Percentiles rank a stretch among this genome's conserved stretches.
phyloP scores from a whole-genome alignment of 2,888 invertebrate species.

The Busseola fusca region DNA sequence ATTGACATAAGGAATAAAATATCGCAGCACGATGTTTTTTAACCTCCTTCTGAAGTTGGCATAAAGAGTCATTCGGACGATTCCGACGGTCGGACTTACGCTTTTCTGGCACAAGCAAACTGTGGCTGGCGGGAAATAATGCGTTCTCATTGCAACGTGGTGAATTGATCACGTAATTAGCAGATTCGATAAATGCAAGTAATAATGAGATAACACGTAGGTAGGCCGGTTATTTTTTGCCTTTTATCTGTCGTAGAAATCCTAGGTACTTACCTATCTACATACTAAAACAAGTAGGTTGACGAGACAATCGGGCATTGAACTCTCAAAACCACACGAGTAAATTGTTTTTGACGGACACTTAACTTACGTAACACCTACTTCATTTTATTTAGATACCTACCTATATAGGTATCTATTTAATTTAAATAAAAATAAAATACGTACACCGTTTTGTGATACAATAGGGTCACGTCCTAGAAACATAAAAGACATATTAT shows the following conservation, averaged over 20 bases:
- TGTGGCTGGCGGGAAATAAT: slow-evolving; percentile 67
- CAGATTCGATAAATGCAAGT: slow-evolving; percentile 13
- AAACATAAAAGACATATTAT: not conserved
- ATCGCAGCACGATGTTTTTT: slow-evolving; percentile 9
- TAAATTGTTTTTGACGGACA: slow-evolving; percentile 60
- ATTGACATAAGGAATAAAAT: slow-evolving; percentile 62
- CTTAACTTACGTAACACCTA: slow-evolving; percentile 42
- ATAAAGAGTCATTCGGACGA: slow-evolving; percentile 63
- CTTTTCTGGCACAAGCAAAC: slow-evolving; percentile 71
- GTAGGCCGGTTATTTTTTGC: not conserved
- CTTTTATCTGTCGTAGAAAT: not conserved
- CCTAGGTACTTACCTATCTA: slow-evolving; percentile 21
- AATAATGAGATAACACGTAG: not conserved
- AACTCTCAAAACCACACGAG: slow-evolving; percentile 64
- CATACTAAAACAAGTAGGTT: slow-evolving; percentile 44
- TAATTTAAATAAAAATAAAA: not conserved
- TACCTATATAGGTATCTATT: not conserved
- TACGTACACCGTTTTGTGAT: not conserved
- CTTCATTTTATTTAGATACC: not conserved
- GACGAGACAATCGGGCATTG: slow-evolving; percentile 64
- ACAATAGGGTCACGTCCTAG: not conserved
- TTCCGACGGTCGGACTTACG: slow-evolving; percentile 67
- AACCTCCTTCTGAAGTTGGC: slow-evolving; percentile 20
- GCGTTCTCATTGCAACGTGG: slow-evolving; percentile 57
- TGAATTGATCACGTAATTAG: slow-evolving; percentile 39